phyloP scores from a whole-genome alignment of 2,888 invertebrate genomes.

The Actias luna region DNA sequence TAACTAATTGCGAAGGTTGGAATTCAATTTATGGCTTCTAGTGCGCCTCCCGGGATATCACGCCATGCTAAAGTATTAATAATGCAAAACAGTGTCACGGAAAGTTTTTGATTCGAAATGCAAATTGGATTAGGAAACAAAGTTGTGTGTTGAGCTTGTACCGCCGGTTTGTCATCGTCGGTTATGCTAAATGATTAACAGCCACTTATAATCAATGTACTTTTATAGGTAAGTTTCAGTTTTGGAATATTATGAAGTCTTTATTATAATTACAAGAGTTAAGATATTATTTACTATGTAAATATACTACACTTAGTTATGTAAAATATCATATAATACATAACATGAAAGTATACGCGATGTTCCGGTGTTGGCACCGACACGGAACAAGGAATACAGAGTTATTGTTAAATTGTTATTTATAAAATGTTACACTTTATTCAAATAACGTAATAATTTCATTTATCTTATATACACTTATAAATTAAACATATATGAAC shows the following conservation, averaged over 20 bases:
- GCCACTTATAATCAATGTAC: slow-evolving; percentile 25
- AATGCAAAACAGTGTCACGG: slow-evolving; percentile 82
- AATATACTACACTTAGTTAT: too few species aligned
- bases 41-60: slow-evolving; percentile 78
- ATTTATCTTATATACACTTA: too few species aligned
- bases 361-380: too few species aligned
- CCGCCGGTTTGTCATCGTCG: slow-evolving; percentile 61
- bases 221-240: not conserved
- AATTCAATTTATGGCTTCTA: slow-evolving; percentile 81
- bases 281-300: too few species aligned
- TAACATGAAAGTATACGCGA: too few species aligned
- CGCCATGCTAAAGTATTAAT: slow-evolving; percentile 78
- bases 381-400: too few species aligned
- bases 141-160: slow-evolving; percentile 68
- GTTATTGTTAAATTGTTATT: too few species aligned
- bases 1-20: slow-evolving; percentile 82
- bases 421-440: too few species aligned
- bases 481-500: too few species aligned
- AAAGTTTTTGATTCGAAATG: slow-evolving; percentile 81
- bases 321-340: too few species aligned
- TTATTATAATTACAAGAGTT: not conserved
- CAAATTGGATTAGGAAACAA: slow-evolving; percentile 79
- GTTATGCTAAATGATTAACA: slow-evolving; percentile 60
- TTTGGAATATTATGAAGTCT: not conserved
- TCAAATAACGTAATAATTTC: too few species aligned